Percentiles rank a stretch among this genome's conserved stretches.
Evolutionary conservation across 2,797 vertebrate genomes (phyloP).

Genomic region (Mormyrops boulengeri): DNA sequence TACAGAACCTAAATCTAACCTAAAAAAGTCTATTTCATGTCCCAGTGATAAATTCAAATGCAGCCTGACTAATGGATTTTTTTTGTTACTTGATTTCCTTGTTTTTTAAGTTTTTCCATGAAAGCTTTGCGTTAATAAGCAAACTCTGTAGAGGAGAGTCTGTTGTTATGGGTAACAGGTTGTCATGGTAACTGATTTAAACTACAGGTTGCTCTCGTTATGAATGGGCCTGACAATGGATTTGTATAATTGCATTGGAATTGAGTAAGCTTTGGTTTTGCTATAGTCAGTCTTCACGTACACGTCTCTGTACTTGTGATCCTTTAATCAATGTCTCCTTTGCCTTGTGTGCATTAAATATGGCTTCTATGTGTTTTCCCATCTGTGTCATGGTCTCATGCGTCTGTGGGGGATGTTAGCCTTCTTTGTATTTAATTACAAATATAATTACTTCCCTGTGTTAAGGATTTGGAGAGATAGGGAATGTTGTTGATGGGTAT

Average conservation of each 20-base stretch:
- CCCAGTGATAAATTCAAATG: not conserved
- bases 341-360: not conserved
- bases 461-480: not conserved
- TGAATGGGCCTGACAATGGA: constrained; percentile 37
- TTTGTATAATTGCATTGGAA: constrained; percentile 30
- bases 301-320: not conserved
- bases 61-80: not conserved
- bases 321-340: not conserved
- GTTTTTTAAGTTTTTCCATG: not conserved
- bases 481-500: not conserved
- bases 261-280: not conserved
- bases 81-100: not conserved
- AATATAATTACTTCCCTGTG: not conserved
- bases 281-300: not conserved
- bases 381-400: not conserved
- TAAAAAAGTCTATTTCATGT: not conserved
- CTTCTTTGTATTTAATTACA: not conserved
- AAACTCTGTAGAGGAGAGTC: constrained; percentile 34
- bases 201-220: constrained; percentile 39
- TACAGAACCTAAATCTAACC: not conserved
- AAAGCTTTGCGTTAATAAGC: constrained; percentile 23
- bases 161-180: constrained; percentile 45
- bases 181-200: constrained; percentile 59
- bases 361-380: not conserved
- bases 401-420: not conserved